A percentile compares a stretch with the other conserved stretches of the same genome.
phyloP scores from a whole-genome alignment of 2,797 vertebrate species.

The Sebastolobus alascanus region DNA sequence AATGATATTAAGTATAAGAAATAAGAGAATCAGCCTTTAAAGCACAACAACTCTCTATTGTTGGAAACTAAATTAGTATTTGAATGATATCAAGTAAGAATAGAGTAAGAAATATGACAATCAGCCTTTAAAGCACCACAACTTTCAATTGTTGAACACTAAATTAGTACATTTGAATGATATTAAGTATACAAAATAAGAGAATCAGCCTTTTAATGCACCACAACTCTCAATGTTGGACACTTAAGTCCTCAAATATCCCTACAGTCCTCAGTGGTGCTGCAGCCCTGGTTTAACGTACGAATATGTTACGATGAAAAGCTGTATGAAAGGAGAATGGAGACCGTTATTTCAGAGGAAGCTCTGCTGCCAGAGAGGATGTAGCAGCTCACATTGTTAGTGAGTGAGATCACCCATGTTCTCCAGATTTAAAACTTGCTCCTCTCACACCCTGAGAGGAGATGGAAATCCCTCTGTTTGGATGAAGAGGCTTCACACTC shows the following conservation, averaged over 20 bases:
- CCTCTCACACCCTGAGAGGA: constrained; percentile 42
- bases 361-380: constrained; percentile 65
- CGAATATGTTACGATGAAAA: constrained; percentile 4
- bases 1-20: background rate
- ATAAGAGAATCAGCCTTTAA: background rate
- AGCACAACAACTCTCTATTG: background rate
- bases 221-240: background rate
- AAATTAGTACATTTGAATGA: background rate
- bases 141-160: too few relatives aligned
- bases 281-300: constrained; percentile 11
- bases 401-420: constrained; percentile 74
- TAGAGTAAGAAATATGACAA: too few relatives aligned
- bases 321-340: constrained; percentile 34
- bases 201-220: background rate
- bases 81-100: too few relatives aligned
- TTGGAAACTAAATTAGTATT: background rate
- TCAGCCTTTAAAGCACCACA: too few relatives aligned
- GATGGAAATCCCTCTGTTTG: constrained; percentile 33
- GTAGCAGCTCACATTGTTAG: constrained; percentile 70
- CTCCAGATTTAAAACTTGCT: constrained; percentile 56
- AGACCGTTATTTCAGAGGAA: constrained; percentile 63
- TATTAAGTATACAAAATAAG: background rate
- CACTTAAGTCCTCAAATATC: background rate
- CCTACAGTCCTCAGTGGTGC: background rate
- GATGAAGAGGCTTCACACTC: constrained; percentile 23